These are phyloP conservation scores for Spermophilus dauricus DNA, from an alignment of 2,113 vertebrate species.

Conservation along the genomic window DNA sequence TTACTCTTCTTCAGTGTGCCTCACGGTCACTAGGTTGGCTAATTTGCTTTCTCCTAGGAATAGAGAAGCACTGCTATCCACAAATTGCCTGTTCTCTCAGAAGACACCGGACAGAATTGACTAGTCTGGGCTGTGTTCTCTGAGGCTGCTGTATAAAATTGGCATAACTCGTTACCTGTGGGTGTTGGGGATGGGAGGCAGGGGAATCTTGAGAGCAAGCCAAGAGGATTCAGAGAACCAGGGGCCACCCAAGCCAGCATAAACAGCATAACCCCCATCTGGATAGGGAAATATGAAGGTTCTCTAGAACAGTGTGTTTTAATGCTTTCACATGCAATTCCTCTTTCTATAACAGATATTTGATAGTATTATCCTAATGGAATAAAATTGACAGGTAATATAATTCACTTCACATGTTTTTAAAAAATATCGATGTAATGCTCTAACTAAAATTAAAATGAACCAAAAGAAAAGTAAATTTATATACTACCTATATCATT, in stretches of 20 bases:
- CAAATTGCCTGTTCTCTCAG: neutral
- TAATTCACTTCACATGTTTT: neutral
- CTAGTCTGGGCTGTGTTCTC: neutral
- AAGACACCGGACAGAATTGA: neutral
- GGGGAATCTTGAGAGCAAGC: neutral
- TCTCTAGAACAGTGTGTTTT: neutral
- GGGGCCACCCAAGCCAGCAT: neutral
- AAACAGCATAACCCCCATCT: no score
- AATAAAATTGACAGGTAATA: constrained; percentile 4
- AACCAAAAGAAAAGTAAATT: constrained; percentile 55
- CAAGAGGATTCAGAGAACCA: neutral
- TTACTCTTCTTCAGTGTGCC: neutral
- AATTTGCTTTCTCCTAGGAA: neutral
- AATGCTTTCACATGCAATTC: neutral
- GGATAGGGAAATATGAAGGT: neutral
- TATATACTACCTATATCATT: constrained; percentile 51
- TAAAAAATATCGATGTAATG: neutral
- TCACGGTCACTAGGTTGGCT: neutral
- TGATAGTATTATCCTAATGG: neutral
- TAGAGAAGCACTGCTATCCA: neutral
- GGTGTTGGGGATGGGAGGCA: neutral
- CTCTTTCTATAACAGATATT: constrained; percentile 16
- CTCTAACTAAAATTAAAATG: constrained; percentile 48
- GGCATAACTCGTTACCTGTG: neutral
- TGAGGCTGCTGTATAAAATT: neutral